Base-by-base conservation (phyloP, 2,797 vertebrate genomes). In the Percopsis omiscomaycus region DNA sequence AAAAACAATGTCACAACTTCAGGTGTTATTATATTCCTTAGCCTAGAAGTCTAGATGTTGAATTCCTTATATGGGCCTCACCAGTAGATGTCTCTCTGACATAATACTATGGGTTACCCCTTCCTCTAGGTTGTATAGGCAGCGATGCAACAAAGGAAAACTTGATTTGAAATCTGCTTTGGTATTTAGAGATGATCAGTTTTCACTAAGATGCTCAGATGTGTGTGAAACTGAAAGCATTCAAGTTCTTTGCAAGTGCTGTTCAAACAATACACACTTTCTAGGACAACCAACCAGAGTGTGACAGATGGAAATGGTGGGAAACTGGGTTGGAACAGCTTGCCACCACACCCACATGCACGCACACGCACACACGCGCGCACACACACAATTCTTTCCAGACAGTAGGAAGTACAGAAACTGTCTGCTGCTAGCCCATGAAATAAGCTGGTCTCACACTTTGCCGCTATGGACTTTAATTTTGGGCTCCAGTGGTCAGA, bases 381-480 rank as follows among this genome's bases (percentile, higher is more conserved):
- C 44, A 29, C 27, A 59, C 44, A 28, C 45, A 59, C 27, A n/a
- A 49, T 5, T 2, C 14, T 77, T 66, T 75, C 67, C 60, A 77
- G 79, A 75, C 57, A 10, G 75, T 62, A 81, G 81, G 82, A 90
- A 81, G 80, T 83, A 82, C 69, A 81, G 80, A 78, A 78, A 81
- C 74, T 86, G 76, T 87, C 80, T 86, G 78, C 78, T 81, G 75
- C 74, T 78, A 80, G 88, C 70, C 89, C 88, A 89, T 91, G 89
- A 91, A 91, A 91, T 91, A 86, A 88, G 86, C 82, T 85, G 78
- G 82, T 87, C 83, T 80, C 84, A 75, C 81, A 80, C 69, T 79
- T 85, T 87, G 87, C 81, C 83, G 86, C 83, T 75, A 75, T 84
- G 82, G 84, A 80, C 86, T 89, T 89, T 86, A 80, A 89, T 89